These are phyloP conservation scores for Clunio marinus DNA, from an alignment of 2,888 invertebrate species.

Conservation along the genomic window DNA sequence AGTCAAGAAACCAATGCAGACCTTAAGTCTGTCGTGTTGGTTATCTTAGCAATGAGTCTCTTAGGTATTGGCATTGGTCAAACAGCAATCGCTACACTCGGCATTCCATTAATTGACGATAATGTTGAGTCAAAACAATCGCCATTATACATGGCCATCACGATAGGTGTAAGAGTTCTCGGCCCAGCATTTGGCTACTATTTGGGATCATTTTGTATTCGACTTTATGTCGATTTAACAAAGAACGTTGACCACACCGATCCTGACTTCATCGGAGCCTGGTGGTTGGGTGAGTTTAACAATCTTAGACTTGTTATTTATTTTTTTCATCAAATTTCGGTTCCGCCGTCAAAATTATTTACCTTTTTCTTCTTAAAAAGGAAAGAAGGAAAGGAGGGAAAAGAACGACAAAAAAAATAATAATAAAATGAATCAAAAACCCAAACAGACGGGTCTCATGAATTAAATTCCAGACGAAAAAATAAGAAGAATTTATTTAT, in stretches of 20 bases:
- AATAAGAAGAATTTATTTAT: constrained; percentile 3
- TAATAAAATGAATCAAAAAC: constrained; percentile 15
- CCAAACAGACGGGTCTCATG: background rate
- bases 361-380: background rate
- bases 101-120: constrained; percentile 91
- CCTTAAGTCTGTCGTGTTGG: constrained; percentile 62
- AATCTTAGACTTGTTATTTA: no score
- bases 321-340: background rate
- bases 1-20: constrained; percentile 39
- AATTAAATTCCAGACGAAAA: background rate
- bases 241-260: constrained; percentile 74
- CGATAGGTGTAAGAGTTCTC: constrained; percentile 84
- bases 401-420: constrained; percentile 5
- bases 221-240: constrained; percentile 77
- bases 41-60: constrained; percentile 82
- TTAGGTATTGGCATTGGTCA: constrained; percentile 88
- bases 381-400: background rate
- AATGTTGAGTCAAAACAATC: constrained; percentile 89
- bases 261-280: constrained; percentile 92
- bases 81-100: constrained; percentile 86
- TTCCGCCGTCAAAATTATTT: background rate
- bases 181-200: constrained; percentile 89
- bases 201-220: constrained; percentile 82
- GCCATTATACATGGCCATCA: constrained; percentile 88
- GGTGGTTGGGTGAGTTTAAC: constrained; percentile 81